Evolutionary conservation across 2,888 invertebrate species (phyloP), one percentile per base, ranked within the genome.

Genomic region (Rhagophthalmus giganteus): DNA sequence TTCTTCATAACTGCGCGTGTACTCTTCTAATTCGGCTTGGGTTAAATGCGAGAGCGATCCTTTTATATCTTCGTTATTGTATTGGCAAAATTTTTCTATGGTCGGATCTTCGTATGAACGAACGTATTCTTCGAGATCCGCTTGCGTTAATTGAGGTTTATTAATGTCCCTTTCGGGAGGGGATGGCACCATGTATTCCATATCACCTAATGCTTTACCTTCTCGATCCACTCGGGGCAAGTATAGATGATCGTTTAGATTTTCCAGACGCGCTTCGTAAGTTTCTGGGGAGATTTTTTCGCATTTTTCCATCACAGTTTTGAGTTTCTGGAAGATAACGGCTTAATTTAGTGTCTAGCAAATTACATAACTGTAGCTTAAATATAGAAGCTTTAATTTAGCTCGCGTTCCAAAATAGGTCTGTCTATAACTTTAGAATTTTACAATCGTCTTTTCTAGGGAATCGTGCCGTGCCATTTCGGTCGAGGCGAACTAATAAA

Each of bases 101-200:
- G 67, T 62, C 28, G 69, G 65, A 33, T 71, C 70, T 50, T 62
- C 81, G 68, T 83, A 84, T 57, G 81, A 81, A 54, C 83, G 79
- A 58, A 83, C 83, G 67, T 86, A 86, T 63, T 85, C 83, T 69
- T 87, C 86, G 52, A 87, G 76, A 64, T 86, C 86, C 35, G 84
- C 84, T 69, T 85, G 84, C 31, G 84, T 86, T 56, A 74, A 62
- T 38, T 73, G 72, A 5, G 73, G 69, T 57, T 72, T 71, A 40
- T 49, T 76, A 48, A 78, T 71, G 45, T 86, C 86, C 51, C 86
- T 72, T 73, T 86, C 86, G 1, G 86, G 86, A 9, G 86, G 86
- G 12, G 86, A 86, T 25, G 86, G 85, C 47, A 84, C 82, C 64
- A 78, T 80, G 73, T 85, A 86, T 62, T 86, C 84, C 57, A 74